Conservation (phyloP, 2,888 invertebrate species). For the Drosophila kokeensis region DNA sequence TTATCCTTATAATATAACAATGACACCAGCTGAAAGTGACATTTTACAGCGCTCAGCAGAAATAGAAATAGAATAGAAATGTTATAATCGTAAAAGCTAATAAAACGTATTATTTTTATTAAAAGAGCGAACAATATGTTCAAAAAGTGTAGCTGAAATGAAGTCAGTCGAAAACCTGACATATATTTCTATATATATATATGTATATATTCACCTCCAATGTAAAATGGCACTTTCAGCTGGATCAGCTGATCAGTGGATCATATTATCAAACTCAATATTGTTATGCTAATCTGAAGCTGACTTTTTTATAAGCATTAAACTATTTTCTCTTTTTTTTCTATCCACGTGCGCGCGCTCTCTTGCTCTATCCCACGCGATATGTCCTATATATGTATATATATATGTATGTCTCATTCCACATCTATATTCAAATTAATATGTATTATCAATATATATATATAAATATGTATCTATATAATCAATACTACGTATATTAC, state of each 20-base stretch:
- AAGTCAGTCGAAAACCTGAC: neutral
- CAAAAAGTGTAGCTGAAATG: neutral
- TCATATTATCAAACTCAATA: conserved; percentile 16
- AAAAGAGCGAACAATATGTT: neutral
- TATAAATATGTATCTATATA: conserved; percentile 7
- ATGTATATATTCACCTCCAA: neutral
- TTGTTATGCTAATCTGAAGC: conserved; percentile 38
- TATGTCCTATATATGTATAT: conserved; percentile 41
- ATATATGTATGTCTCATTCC: conserved; percentile 44
- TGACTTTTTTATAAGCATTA: conserved; percentile 65
- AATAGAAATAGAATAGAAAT: neutral
- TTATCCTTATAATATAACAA: conserved; percentile 6
- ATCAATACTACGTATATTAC: neutral
- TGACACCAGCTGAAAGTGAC: conserved; percentile 26
- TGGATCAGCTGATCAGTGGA: conserved; percentile 13
- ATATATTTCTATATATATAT: neutral
- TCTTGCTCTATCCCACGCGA: conserved; percentile 62
- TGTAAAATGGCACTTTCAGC: conserved; percentile 22
- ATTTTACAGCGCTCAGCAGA: neutral
- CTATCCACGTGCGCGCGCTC: conserved; percentile 75
- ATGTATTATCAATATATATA: conserved; percentile 1
- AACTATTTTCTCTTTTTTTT: conserved; percentile 76
- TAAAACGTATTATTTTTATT: neutral
- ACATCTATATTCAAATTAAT: conserved; percentile 2
- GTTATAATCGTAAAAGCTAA: neutral